Percentiles rank a stretch among this genome's conserved stretches.
Evolutionary conservation across 1,140 invertebrate species (phyloP).

Genomic region (Bicyclus anynana): DNA sequence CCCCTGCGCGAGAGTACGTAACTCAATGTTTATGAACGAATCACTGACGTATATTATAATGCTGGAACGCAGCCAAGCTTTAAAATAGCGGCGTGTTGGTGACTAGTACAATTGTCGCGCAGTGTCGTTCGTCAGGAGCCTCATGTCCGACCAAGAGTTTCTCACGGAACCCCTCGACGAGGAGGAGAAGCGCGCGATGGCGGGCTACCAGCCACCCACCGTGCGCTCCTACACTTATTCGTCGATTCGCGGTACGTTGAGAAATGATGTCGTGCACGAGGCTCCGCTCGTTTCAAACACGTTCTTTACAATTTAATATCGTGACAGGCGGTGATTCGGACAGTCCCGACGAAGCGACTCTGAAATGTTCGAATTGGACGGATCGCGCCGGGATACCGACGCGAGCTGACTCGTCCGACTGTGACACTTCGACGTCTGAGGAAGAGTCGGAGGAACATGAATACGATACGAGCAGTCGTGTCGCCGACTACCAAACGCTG

Average conservation of each 20-base stretch:
- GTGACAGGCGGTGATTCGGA: slow-evolving; percentile 74
- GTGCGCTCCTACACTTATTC: slow-evolving; percentile 75
- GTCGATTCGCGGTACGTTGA: slow-evolving; percentile 70
- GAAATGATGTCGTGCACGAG: slow-evolving; percentile 38
- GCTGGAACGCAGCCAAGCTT: slow-evolving; percentile 68
- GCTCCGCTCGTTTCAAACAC: slow-evolving; percentile 26
- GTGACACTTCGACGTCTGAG: slow-evolving; percentile 59
- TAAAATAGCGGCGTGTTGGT: slow-evolving; percentile 67
- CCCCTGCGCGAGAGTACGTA: slow-evolving; percentile 71
- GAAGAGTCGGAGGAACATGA: slow-evolving; percentile 60
- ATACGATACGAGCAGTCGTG: slow-evolving; percentile 42
- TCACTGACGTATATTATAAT: slow-evolving; percentile 63
- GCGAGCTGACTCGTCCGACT: slow-evolving; percentile 53
- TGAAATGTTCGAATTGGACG: slow-evolving; percentile 67
- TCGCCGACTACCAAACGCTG: slow-evolving; percentile 58
- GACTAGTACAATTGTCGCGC: slow-evolving; percentile 65
- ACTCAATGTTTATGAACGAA: slow-evolving; percentile 55
- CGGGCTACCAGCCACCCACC: slow-evolving; percentile 63
- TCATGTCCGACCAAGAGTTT: slow-evolving; percentile 73
- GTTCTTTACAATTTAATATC: slow-evolving; percentile 46
- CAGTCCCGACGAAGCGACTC: slow-evolving; percentile 68
- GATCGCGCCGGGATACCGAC: slow-evolving; percentile 45
- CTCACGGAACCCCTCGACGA: slow-evolving; percentile 68
- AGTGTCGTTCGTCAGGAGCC: slow-evolving; percentile 63
- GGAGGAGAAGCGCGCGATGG: slow-evolving; percentile 59